Evolutionary conservation across 2,888 invertebrate species (phyloP).

Genomic region (Agrochola litura): DNA sequence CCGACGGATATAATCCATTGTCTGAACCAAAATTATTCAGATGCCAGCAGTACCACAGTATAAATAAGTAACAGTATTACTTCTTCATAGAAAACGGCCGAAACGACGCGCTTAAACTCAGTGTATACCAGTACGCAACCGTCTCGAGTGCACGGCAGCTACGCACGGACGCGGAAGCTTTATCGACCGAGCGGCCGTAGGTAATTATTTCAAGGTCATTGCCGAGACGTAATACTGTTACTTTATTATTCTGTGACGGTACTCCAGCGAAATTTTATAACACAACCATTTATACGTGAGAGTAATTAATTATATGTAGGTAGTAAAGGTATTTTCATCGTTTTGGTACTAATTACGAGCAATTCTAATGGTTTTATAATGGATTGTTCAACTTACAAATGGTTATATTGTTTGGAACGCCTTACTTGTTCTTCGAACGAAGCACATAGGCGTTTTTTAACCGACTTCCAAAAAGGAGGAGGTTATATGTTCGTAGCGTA

Average conservation of each 20-base stretch:
- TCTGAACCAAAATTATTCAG: constrained; percentile 32
- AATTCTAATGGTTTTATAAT: neutral
- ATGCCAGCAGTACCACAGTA: constrained; percentile 16
- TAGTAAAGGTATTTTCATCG: neutral
- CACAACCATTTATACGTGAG: neutral
- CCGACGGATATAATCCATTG: constrained; percentile 40
- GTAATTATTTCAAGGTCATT: no score
- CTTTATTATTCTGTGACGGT: neutral
- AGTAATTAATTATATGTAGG: neutral
- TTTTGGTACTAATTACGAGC: neutral
- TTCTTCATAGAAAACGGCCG: no score
- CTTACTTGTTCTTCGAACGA: neutral
- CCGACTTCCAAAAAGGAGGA: no score
- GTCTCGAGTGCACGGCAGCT: no score
- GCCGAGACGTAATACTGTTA: no score
- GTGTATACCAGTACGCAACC: no score
- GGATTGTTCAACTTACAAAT: neutral
- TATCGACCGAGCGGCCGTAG: no score
- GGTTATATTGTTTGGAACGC: neutral
- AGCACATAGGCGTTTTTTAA: no score
- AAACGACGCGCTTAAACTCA: no score
- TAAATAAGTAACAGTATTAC: no score
- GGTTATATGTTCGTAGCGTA: no score
- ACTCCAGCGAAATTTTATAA: constrained; percentile 8
- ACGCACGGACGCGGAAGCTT: no score